These are phyloP conservation scores for Chrysolina oricalcia DNA, from an alignment of 2,888 invertebrate species.

Conservation along the genomic window DNA sequence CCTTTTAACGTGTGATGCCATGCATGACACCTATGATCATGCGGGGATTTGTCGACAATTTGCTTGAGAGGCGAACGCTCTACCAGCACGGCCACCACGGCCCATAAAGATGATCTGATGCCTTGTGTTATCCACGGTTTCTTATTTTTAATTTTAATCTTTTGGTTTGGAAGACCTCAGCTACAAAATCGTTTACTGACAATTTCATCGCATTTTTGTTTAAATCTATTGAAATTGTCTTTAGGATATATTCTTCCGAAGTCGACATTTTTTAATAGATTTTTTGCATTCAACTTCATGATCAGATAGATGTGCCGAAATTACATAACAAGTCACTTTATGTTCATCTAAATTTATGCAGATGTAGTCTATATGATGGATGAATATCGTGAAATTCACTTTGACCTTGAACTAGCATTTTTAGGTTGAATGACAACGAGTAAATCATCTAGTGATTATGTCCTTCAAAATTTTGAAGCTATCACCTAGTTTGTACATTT, in stretches of 20 bases:
- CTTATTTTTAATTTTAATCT: background rate
- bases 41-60: too few species aligned
- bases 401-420: conserved; percentile 23
- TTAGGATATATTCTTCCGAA: conserved; percentile 1
- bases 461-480: conserved; percentile 21
- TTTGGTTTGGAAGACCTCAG: background rate
- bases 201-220: background rate
- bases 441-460: conserved; percentile 13
- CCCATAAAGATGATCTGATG: background rate
- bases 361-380: conserved; percentile 8
- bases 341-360: conserved; percentile 3
- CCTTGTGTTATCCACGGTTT: background rate
- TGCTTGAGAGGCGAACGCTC: background rate
- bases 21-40: too few species aligned
- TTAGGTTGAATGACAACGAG: background rate
- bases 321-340: conserved; percentile 16
- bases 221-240: background rate
- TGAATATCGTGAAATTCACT: background rate
- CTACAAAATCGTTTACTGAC: background rate
- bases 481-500: background rate
- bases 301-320: conserved; percentile 3
- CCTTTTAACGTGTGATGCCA: too few species aligned
- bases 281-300: background rate
- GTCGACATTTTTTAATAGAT: background rate
- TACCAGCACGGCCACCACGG: background rate